These are phyloP conservation scores for Cataglyphis hispanica DNA, from an alignment of 1,140 invertebrate genomes.

Conservation along the genomic window DNA sequence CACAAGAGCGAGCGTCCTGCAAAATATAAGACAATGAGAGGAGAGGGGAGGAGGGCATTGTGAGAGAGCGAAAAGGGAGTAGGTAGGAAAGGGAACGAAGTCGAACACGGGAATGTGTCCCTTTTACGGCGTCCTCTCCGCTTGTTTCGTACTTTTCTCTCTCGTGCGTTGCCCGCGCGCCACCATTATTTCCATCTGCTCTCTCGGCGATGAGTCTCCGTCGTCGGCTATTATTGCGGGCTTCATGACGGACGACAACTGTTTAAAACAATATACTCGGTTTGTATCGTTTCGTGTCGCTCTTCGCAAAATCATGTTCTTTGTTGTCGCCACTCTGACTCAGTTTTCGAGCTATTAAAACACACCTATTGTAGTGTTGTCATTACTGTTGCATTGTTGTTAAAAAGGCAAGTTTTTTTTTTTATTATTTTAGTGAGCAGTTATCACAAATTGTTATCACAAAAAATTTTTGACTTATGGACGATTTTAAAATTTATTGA, in stretches of 20 bases:
- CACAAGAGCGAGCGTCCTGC: constrained; percentile 26
- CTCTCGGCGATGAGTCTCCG: constrained; percentile 37
- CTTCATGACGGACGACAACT: constrained; percentile 63
- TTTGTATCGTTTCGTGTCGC: constrained; percentile 14
- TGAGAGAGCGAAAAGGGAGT: too few species aligned
- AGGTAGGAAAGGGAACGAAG: background rate
- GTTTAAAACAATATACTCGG: constrained; percentile 62
- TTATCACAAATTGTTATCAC: background rate
- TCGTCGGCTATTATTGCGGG: constrained; percentile 48
- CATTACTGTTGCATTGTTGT: background rate
- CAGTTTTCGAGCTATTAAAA: constrained; percentile 48
- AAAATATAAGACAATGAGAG: constrained; percentile 43
- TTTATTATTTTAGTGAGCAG: background rate
- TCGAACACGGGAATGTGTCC: constrained; percentile 44
- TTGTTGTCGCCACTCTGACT: constrained; percentile 34
- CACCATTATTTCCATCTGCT: constrained; percentile 67
- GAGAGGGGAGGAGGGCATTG: too few species aligned
- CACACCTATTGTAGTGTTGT: background rate
- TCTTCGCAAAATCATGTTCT: constrained; percentile 37
- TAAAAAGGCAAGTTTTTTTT: background rate
- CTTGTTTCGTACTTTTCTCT: constrained; percentile 53
- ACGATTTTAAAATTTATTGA: background rate
- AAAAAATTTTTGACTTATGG: too few species aligned
- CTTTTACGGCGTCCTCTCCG: constrained; percentile 57
- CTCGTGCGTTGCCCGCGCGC: background rate